A percentile compares a stretch with the other conserved stretches of the same genome.
Evolutionary conservation across 2,888 invertebrate genomes (phyloP).

Genomic region (Acheta domesticus): DNA sequence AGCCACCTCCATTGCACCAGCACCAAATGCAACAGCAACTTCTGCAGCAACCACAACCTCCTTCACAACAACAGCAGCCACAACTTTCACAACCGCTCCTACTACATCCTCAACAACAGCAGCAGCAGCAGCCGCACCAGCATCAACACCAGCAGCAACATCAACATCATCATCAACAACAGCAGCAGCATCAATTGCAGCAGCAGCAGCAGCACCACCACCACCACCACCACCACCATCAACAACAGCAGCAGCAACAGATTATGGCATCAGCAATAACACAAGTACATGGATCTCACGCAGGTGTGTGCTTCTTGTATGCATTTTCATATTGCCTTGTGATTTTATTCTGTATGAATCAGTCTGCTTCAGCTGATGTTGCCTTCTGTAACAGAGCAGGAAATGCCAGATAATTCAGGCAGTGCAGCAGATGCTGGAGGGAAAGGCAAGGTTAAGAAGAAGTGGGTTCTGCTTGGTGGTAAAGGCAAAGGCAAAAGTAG

Average conservation of each 20-base stretch:
- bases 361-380: too few species aligned
- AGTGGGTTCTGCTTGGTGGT: constrained; percentile 67
- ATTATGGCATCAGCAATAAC: too few species aligned
- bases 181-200: neutral
- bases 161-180: neutral
- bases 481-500: constrained; percentile 58
- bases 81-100: neutral
- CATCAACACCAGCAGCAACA: neutral
- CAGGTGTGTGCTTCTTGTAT: too few species aligned
- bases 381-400: too few species aligned
- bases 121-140: neutral
- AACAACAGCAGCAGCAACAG: too few species aligned
- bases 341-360: too few species aligned
- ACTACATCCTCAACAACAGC: neutral
- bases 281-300: too few species aligned
- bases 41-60: neutral
- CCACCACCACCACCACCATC: too few species aligned
- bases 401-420: too few species aligned
- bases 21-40: neutral
- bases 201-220: neutral
- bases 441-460: constrained; percentile 60
- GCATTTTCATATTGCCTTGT: too few species aligned
- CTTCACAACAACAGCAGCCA: neutral
- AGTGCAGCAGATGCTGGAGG: constrained; percentile 12
- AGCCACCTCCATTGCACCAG: neutral